Conservation (phyloP, 2,888 invertebrate genomes). For the Agrotis exclamationis region DNA sequence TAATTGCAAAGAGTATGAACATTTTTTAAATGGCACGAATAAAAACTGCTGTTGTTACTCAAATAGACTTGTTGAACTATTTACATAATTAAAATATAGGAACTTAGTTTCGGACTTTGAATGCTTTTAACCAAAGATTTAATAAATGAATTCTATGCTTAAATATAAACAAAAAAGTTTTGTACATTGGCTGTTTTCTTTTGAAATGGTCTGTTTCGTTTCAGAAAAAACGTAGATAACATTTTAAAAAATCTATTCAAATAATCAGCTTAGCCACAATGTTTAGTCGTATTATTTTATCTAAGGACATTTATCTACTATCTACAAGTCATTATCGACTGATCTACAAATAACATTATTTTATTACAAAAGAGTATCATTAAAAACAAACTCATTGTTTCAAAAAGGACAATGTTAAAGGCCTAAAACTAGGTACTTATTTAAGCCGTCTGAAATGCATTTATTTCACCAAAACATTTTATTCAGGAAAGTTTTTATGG, state of each 20-base stretch:
- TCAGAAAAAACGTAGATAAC: neutral
- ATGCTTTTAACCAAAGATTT: neutral
- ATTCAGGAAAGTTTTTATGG: neutral
- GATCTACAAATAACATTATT: too few species aligned
- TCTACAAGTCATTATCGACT: too few species aligned
- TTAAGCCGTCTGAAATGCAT: neutral
- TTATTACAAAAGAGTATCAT: too few species aligned
- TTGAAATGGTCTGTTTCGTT: neutral
- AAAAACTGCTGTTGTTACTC: conserved; percentile 33
- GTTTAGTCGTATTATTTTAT: neutral
- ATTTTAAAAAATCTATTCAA: neutral
- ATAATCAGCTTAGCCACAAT: neutral
- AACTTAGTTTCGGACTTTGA: neutral
- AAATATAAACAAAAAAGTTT: neutral
- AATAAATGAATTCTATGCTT: neutral
- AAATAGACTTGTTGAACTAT: conserved; percentile 19
- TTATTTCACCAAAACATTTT: neutral
- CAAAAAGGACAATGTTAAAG: neutral
- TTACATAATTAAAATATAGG: conserved; percentile 17
- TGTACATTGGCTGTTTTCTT: neutral
- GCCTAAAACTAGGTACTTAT: neutral
- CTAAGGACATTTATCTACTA: neutral
- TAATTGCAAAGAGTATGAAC: neutral
- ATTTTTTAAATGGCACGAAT: neutral
- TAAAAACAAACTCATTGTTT: neutral